phyloP scores from a whole-genome alignment of 2,113 vertebrate genomes.

The Theropithecus gelada region DNA sequence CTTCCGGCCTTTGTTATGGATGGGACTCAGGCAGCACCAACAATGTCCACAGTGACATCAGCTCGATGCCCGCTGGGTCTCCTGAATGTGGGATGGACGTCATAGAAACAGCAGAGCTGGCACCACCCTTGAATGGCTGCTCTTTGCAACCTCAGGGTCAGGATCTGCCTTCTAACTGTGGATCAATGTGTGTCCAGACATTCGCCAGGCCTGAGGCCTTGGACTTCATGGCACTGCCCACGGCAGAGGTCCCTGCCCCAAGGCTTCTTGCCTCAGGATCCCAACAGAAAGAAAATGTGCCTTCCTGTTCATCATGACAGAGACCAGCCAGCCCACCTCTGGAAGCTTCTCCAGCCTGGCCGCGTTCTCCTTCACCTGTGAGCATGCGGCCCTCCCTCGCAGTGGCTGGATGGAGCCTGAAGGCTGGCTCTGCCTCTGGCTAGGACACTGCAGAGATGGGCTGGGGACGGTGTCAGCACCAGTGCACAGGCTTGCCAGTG shows the following conservation, averaged over 20 bases:
- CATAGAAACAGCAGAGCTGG: fast-evolving
- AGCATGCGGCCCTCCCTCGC: fast-evolving
- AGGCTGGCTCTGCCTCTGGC: neutral
- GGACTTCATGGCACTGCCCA: fast-evolving
- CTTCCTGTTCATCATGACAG: neutral
- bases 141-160: fast-evolving
- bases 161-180: fast-evolving
- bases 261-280: neutral
- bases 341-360: neutral
- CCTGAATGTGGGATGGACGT: neutral
- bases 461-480: neutral
- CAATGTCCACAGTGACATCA: fast-evolving
- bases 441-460: neutral
- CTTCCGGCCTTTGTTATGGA: neutral
- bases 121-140: neutral
- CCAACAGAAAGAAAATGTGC: fast-evolving
- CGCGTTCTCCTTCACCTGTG: fast-evolving
- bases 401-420: neutral
- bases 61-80: fast-evolving
- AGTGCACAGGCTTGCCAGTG: neutral
- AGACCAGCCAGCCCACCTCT: neutral
- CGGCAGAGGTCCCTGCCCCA: fast-evolving
- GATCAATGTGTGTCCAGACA: fast-evolving
- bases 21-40: fast-evolving
- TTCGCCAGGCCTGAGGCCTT: fast-evolving